Evolutionary conservation across 2,888 invertebrate species (phyloP), one percentile per base, ranked within the genome.

Genomic region (Dynastes maya): DNA sequence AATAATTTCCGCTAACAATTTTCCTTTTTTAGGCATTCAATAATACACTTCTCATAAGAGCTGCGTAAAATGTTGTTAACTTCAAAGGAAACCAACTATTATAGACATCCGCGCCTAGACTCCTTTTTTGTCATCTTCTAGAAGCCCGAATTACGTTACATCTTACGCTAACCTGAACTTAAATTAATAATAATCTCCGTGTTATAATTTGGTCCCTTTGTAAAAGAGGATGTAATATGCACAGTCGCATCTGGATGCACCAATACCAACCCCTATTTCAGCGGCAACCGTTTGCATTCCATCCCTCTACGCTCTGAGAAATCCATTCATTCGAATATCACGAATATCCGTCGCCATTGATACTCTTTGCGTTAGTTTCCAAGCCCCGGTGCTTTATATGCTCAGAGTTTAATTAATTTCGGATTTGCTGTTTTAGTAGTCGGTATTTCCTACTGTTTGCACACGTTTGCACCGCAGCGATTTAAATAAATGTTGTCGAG

Each of bases 71-170:
- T 16, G 55, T 32, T 53, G n/a, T 32, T 40, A 32, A 9, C 27
- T 45, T 45, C 37, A 72, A 68, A 72, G 72, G 72, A 72, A 72
- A 40, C 13, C 72, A n/a, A 16, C 58, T 45, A 72, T 72, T 72
- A 72, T 58, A 61, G 13, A 58, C 58, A 72, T 72, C 72, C 72
- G 72, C 22, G 72, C 9, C 61, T 53, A 61, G 32, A 22, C 22
- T 72, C 61, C 37, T 72, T 49, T 68, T 51, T 71, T 61, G 27
- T 58, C 45, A 40, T 72, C 61, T 61, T 72, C 22, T 72, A 13
- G 13, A 22, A 61, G 32, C n/a, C n/a, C 70, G n/a, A 5, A 53
- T 16, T n/a, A 16, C 29, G 27, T 13, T 27, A 45, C 11, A 49
- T 40, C 16, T 58, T 22, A 58, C 61, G 22, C 58, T 72, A 72